These are phyloP conservation scores for Halocynthia roretzi DNA, from an alignment of 23 tunicate species.

Conservation along the genomic window DNA sequence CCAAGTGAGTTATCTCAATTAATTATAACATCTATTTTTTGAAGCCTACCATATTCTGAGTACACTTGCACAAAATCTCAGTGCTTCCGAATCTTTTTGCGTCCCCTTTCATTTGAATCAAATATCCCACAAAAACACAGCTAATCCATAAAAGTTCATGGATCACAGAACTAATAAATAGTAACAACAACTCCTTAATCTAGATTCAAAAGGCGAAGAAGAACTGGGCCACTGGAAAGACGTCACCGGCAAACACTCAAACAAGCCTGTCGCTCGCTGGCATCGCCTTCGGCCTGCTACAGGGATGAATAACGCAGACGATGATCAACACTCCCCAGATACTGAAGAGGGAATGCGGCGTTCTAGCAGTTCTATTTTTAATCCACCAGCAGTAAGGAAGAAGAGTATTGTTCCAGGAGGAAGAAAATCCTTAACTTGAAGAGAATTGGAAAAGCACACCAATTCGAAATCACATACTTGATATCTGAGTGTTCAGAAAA, in stretches of 20 bases:
- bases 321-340: not conserved
- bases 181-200: too few relatives aligned
- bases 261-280: slow-evolving; percentile 57
- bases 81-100: too few relatives aligned
- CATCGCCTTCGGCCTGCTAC: slow-evolving; percentile 21
- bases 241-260: slow-evolving; percentile 26
- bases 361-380: slow-evolving; percentile 1
- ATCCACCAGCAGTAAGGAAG: not conserved
- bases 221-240: slow-evolving; percentile 40
- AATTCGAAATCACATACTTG: too few relatives aligned
- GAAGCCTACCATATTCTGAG: not conserved
- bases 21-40: not conserved
- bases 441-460: not conserved
- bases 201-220: slow-evolving; percentile 16
- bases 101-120: too few relatives aligned
- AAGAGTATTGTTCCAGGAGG: not conserved
- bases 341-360: not conserved
- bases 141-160: too few relatives aligned
- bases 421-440: not conserved
- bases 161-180: too few relatives aligned
- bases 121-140: too few relatives aligned
- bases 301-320: not conserved
- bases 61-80: not conserved
- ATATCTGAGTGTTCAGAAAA: too few relatives aligned
- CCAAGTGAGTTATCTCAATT: slow-evolving; percentile 18